These are phyloP conservation scores for Fratercula arctica DNA, from an alignment of 2,797 vertebrate species.

Conservation along the genomic window DNA sequence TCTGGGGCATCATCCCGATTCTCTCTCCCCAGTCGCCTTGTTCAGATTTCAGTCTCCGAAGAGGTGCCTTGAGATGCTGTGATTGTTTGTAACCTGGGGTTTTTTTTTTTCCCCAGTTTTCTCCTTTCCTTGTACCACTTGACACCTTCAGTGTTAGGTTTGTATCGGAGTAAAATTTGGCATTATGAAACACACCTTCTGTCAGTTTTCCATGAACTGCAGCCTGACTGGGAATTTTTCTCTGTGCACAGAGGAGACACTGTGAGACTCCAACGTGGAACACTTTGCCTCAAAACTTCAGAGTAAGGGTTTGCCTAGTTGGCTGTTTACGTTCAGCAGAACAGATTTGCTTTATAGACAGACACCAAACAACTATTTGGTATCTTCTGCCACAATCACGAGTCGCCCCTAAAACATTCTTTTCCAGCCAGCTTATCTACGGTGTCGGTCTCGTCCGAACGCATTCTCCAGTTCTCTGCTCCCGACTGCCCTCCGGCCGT, in stretches of 20 bases:
- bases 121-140: background rate
- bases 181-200: too few relatives aligned
- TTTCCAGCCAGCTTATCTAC: background rate
- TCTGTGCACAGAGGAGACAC: too few relatives aligned
- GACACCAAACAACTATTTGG: rapidly evolving
- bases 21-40: background rate
- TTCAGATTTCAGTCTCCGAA: background rate
- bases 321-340: background rate
- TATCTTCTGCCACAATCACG: background rate
- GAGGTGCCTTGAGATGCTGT: background rate
- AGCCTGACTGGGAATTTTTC: background rate
- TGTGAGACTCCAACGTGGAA: rapidly evolving
- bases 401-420: background rate
- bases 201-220: background rate
- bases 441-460: rapidly evolving
- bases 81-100: background rate
- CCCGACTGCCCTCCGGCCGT: background rate
- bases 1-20: rapidly evolving
- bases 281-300: background rate
- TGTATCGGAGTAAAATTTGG: background rate
- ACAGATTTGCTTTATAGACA: background rate
- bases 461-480: background rate
- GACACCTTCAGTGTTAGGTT: too few relatives aligned
- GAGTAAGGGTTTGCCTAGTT: background rate
- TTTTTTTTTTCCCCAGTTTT: background rate